phyloP scores from a whole-genome alignment of 1,140 invertebrate species.

The Nymphalis io region DNA sequence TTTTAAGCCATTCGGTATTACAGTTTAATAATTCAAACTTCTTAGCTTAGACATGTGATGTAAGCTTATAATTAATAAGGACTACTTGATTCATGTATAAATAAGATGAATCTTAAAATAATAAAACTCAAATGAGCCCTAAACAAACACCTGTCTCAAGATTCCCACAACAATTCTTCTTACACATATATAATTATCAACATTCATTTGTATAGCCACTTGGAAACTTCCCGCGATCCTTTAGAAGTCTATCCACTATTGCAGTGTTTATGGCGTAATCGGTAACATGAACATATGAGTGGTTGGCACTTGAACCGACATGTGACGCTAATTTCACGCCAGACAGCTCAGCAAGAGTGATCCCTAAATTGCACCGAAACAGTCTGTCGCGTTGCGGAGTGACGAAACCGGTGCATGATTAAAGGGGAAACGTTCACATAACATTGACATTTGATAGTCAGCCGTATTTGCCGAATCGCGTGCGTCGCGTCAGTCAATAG shows the following conservation, averaged over 20 bases:
- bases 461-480: conserved; percentile 23
- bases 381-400: conserved; percentile 34
- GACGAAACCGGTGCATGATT: conserved; percentile 36
- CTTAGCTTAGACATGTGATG: too few species aligned
- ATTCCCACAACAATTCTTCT: not conserved
- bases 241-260: conserved; percentile 17
- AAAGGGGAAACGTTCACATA: conserved; percentile 36
- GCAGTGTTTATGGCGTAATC: conserved; percentile 20
- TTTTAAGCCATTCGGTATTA: too few species aligned
- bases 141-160: not conserved
- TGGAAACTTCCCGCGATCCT: conserved; percentile 8
- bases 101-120: too few species aligned
- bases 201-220: not conserved
- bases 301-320: conserved; percentile 45
- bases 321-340: conserved; percentile 60
- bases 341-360: conserved; percentile 45
- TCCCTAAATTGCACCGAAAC: conserved; percentile 37
- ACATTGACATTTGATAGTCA: conserved; percentile 40
- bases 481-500: conserved; percentile 1
- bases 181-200: not conserved
- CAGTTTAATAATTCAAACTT: too few species aligned
- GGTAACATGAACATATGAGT: conserved; percentile 38
- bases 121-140: too few species aligned
- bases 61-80: too few species aligned
- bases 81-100: too few species aligned